Conservation (phyloP, 2,797 vertebrate species). For the Galagoides demidoff region DNA sequence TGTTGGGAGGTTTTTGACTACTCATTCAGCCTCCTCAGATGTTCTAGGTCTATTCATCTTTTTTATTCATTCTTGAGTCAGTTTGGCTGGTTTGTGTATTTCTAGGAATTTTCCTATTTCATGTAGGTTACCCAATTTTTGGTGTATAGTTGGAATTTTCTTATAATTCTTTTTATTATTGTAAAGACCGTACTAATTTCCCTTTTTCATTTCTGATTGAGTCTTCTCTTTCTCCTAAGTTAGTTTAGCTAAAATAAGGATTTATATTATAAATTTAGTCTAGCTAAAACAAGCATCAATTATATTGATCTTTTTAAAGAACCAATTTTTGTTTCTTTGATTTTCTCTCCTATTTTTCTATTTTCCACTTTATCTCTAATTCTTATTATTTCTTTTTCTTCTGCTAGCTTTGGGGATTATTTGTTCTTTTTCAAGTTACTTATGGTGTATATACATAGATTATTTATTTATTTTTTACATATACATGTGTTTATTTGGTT, state of each 20-base stretch:
- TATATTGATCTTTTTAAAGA: slow-evolving; percentile 4
- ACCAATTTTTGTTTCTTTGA: neutral
- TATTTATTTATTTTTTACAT: neutral
- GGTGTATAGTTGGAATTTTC: neutral
- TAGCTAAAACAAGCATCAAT: neutral
- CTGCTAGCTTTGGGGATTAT: neutral
- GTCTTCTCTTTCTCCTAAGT: neutral
- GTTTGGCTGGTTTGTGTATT: neutral
- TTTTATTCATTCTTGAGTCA: slow-evolving; percentile 26
- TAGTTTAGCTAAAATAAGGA: neutral
- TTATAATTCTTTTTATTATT: slow-evolving; percentile 7
- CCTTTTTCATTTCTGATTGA: neutral
- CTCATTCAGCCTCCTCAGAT: neutral
- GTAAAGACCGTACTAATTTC: neutral
- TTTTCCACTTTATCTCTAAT: neutral
- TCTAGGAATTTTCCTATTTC: neutral
- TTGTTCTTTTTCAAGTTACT: neutral
- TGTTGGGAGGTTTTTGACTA: neutral
- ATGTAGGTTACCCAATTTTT: neutral
- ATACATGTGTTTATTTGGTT: too few relatives aligned
- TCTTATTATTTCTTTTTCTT: slow-evolving; percentile 10
- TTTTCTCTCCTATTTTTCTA: neutral
- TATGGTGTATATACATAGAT: neutral
- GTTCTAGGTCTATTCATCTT: neutral
- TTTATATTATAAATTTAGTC: neutral